Percentiles rank a stretch among this genome's conserved stretches.
These are phyloP conservation scores for Neria commutata DNA, from an alignment of 2,888 invertebrate species.

Conservation along the genomic window DNA sequence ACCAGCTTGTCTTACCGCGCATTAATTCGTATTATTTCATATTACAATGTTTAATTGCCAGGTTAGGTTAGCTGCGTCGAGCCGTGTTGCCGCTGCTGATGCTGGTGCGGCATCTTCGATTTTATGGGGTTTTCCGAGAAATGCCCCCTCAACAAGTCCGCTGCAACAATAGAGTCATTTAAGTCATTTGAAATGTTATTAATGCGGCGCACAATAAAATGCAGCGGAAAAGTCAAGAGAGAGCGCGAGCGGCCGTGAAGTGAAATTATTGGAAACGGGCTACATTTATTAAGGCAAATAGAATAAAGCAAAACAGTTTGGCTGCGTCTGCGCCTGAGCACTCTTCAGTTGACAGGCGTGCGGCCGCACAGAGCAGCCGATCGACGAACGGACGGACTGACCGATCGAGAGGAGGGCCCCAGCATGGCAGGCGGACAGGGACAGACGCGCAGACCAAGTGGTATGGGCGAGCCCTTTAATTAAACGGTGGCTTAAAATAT, in stretches of 20 bases:
- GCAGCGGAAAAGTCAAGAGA: constrained; percentile 40
- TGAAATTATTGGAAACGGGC: neutral
- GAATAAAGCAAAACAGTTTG: neutral
- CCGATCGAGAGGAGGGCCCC: constrained; percentile 39
- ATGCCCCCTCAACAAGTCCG: constrained; percentile 26
- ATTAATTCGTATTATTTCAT: constrained; percentile 9
- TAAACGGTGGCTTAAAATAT: constrained; percentile 62
- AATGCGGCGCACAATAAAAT: constrained; percentile 54
- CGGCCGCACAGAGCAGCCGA: no score
- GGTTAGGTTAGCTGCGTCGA: no score
- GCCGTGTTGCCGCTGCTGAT: constrained; percentile 28
- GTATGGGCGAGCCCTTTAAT: constrained; percentile 50
- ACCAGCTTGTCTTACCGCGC: constrained; percentile 19
- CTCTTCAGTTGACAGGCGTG: constrained; percentile 21
- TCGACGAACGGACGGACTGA: no score
- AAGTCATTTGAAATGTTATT: constrained; percentile 48
- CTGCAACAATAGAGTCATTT: constrained; percentile 55
- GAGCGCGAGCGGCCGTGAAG: neutral
- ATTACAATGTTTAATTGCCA: constrained; percentile 41
- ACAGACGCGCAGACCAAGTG: neutral
- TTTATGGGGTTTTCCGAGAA: constrained; percentile 40
- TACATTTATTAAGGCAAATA: constrained; percentile 7
- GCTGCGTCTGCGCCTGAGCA: constrained; percentile 3
- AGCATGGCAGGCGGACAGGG: constrained; percentile 19
- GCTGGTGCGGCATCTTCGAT: neutral